Percentiles rank a stretch among this genome's conserved stretches.
Evolutionary conservation across 2,888 invertebrate genomes (phyloP).

Genomic region (Erebia epiphron): DNA sequence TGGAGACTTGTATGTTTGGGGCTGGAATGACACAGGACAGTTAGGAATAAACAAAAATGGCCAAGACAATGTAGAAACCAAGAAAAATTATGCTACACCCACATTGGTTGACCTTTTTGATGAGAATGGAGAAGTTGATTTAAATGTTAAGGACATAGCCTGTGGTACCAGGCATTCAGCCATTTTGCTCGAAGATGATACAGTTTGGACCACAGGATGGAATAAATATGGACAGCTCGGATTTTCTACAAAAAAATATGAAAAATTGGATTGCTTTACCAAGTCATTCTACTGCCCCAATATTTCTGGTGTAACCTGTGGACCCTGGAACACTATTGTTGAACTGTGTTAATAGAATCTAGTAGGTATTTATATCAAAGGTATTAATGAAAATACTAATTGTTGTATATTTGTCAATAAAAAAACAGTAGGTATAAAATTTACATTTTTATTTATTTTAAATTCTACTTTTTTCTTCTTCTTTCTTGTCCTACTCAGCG

Average conservation of each 20-base stretch:
- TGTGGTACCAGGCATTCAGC: conserved; percentile 92
- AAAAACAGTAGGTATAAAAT: not conserved
- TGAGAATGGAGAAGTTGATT: conserved; percentile 67
- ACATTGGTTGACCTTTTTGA: conserved; percentile 66
- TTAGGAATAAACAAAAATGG: conserved; percentile 84
- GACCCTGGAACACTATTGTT: conserved; percentile 68
- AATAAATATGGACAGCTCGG: conserved; percentile 93
- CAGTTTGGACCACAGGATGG: conserved; percentile 90
- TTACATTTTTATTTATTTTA: too few relatives aligned
- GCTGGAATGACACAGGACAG: conserved; percentile 95
- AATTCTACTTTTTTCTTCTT: too few relatives aligned
- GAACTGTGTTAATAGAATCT: conserved; percentile 22
- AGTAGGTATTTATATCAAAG: not conserved
- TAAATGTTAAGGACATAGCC: conserved; percentile 83
- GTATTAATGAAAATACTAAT: not conserved
- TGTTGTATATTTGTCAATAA: not conserved
- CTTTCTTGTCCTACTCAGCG: too few relatives aligned
- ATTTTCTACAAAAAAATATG: conserved; percentile 52
- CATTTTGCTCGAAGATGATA: conserved; percentile 85
- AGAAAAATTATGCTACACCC: conserved; percentile 61
- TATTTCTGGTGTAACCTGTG: conserved; percentile 56
- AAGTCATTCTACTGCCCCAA: conserved; percentile 53
- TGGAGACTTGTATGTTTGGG: conserved; percentile 95
- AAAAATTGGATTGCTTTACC: conserved; percentile 56
- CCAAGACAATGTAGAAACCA: conserved; percentile 39